Conservation (phyloP, 2,888 invertebrate genomes). For the Hetaerina titia region DNA sequence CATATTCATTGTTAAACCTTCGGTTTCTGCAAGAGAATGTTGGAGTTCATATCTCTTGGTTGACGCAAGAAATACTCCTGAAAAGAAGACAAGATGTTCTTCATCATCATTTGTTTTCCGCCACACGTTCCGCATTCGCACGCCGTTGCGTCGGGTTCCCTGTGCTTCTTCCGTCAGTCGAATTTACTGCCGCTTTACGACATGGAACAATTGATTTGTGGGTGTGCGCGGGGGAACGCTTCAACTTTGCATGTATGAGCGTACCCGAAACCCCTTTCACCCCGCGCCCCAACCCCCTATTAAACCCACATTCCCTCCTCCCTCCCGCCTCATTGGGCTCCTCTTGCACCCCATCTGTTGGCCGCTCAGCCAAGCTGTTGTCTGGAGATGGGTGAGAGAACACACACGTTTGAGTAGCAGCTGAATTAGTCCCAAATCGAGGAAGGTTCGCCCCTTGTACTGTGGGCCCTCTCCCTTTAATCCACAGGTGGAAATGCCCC, state of each 20-base stretch:
- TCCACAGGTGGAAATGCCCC: constrained; percentile 53
- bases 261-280: neutral
- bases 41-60: no score
- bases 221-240: neutral
- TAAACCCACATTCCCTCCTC: neutral
- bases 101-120: neutral
- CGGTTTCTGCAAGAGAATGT: no score
- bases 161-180: neutral
- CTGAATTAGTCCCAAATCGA: neutral
- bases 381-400: neutral
- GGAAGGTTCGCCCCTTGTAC: neutral
- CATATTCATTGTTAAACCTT: no score
- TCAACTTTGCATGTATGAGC: constrained; percentile 30
- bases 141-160: neutral
- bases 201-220: constrained; percentile 25
- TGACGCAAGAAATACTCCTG: no score
- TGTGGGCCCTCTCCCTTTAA: neutral
- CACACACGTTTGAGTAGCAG: constrained; percentile 13
- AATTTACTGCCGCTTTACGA: constrained; percentile 15
- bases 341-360: constrained; percentile 43
- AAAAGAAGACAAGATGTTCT: neutral
- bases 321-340: neutral
- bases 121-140: neutral
- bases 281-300: neutral
- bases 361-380: constrained; percentile 40